Evolutionary conservation across 2,797 vertebrate species (phyloP), one percentile per base, ranked within the genome.

Genomic region (Platyrinchus mystaceus): DNA sequence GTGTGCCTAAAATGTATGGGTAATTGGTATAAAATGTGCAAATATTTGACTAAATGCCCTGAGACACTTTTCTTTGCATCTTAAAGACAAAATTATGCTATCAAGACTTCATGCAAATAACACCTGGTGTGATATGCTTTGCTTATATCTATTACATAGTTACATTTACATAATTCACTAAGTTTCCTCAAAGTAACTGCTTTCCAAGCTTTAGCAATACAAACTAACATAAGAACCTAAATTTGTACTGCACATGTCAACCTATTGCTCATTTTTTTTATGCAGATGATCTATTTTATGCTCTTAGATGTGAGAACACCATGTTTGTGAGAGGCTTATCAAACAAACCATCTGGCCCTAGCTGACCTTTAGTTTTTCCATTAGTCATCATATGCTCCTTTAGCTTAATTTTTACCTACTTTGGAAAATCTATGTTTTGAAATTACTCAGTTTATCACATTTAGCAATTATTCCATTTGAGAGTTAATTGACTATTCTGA

Each of bases 1-100:
- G 60, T 62, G 75, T 96, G 93, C 93, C 91, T 93, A 85, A 96
- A 97, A 60, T 75, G 18, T 76, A 94, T 69, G 79, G 66, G 24
- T 93, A 96, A 92, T 95, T 88, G 79, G 74, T 90, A 84, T 64
- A 93, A 91, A 84, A 83, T 60, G 69, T 78, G 39, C 50, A 85
- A 95, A 93, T 79, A 70, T 86, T 94, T 95, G 32, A 60, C 62
- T 85, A 90, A 95, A 47, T 71, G 58, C 56, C 76, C 52, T 81
- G 32, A 89, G 64, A 84, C 53, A 63, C 16, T 81, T 49, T 74
- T 90, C 24, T 59, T 71, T 6, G 11, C 17, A 27, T 89, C 53
- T 91, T 73, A 69, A 68, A 87, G 76, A 87, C 34, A 47, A 32
- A 34, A 58, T 78, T 77, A 41, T 53, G n/a, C 27, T 53, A 44